These are phyloP conservation scores for Acromyrmex heyeri DNA, from an alignment of 1,140 invertebrate species.

Conservation along the genomic window DNA sequence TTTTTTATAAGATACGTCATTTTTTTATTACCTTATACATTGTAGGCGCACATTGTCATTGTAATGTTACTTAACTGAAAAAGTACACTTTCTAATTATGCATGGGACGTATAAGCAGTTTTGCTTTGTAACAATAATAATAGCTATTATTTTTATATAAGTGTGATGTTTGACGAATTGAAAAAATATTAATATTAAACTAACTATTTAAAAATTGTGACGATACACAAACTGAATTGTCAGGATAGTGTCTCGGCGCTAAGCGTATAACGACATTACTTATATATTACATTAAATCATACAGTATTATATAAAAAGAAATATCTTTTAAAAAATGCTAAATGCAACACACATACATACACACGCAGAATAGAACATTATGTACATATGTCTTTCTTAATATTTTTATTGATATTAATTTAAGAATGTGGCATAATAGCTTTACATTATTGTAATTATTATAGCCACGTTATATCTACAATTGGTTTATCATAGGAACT, in stretches of 20 bases:
- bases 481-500: slow-evolving; percentile 74
- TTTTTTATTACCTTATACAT: slow-evolving; percentile 36
- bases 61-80: slow-evolving; percentile 56
- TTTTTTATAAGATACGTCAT: not conserved
- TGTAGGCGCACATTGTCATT: slow-evolving; percentile 43
- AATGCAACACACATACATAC: not conserved
- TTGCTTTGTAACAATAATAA: slow-evolving; percentile 55
- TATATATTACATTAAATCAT: slow-evolving; percentile 45
- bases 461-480: slow-evolving; percentile 20
- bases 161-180: slow-evolving; percentile 24
- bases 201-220: slow-evolving; percentile 50
- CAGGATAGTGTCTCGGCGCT: too few relatives aligned
- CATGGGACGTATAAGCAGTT: slow-evolving; percentile 25
- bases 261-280: too few relatives aligned
- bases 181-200: slow-evolving; percentile 51
- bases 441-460: slow-evolving; percentile 45
- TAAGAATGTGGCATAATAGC: slow-evolving; percentile 51
- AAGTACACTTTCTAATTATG: slow-evolving; percentile 27
- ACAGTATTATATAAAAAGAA: slow-evolving; percentile 58
- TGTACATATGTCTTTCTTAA: slow-evolving; percentile 42
- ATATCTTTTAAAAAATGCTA: slow-evolving; percentile 18
- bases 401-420: slow-evolving; percentile 68
- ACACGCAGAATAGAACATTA: slow-evolving; percentile 7
- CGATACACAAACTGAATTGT: not conserved
- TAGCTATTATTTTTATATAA: slow-evolving; percentile 58